phyloP scores from a whole-genome alignment of 2,888 invertebrate genomes.

The Hipparchia sbordonii region DNA sequence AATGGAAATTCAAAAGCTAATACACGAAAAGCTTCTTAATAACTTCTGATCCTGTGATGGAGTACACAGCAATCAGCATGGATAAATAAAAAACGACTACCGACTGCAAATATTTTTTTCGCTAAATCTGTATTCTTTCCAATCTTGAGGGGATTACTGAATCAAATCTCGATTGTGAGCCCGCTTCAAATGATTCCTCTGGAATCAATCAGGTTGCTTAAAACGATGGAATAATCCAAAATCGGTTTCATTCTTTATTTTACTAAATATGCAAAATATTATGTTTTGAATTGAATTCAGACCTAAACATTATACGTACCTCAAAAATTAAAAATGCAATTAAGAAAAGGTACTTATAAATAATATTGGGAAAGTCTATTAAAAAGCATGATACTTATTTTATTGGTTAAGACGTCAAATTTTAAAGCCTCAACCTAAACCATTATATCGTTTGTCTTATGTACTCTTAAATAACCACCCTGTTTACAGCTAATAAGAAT shows the following conservation, averaged over 20 bases:
- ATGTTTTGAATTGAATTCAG: background rate
- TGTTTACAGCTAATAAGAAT: background rate
- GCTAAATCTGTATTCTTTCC: constrained; percentile 22
- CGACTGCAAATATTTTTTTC: constrained; percentile 24
- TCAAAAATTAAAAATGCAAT: background rate
- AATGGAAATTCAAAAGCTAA: too few relatives aligned
- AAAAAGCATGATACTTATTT: too few relatives aligned
- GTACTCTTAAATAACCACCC: background rate
- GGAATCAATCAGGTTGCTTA: constrained; percentile 37
- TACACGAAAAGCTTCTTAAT: too few relatives aligned
- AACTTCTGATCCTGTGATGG: too few relatives aligned
- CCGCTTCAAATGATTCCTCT: constrained; percentile 24
- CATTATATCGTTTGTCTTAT: background rate
- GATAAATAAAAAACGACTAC: background rate
- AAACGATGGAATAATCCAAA: constrained; percentile 43
- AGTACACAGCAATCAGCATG: too few relatives aligned
- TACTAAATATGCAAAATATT: background rate
- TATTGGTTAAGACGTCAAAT: too few relatives aligned
- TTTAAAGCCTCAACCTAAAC: too few relatives aligned
- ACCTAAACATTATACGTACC: too few relatives aligned
- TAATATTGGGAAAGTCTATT: too few relatives aligned
- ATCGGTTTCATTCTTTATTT: background rate
- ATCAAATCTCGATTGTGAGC: constrained; percentile 26
- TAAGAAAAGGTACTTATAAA: background rate
- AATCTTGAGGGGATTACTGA: constrained; percentile 30